Evolutionary conservation across 2,113 vertebrate species (phyloP).

Genomic region (Nematolebias whitei): DNA sequence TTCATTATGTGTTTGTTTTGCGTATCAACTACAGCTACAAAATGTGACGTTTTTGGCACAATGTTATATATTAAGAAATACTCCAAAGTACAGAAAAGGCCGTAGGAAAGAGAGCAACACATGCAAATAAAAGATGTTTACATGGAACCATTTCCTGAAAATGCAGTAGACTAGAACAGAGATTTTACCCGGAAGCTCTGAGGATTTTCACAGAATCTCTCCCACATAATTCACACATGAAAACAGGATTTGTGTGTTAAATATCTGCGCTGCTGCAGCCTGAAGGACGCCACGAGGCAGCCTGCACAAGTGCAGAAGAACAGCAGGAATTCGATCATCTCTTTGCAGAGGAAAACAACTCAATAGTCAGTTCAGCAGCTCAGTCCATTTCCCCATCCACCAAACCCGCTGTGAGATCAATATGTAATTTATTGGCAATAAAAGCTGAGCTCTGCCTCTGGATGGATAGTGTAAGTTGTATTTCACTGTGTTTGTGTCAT

Average conservation of each 20-base stretch:
- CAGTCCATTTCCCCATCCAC: conserved; percentile 25
- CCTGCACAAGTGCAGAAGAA: conserved; percentile 6
- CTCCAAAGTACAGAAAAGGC: too few species aligned
- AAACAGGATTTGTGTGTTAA: conserved; percentile 3
- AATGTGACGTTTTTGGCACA: too few species aligned
- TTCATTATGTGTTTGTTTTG: too few species aligned
- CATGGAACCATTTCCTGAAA: too few species aligned
- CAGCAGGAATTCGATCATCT: conserved; percentile 48
- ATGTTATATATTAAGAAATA: too few species aligned
- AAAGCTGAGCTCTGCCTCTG: conserved; percentile 44
- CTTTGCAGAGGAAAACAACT: conserved; percentile 53
- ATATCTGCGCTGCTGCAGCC: conserved; percentile 3
- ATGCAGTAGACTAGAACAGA: not conserved
- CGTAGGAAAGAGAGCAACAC: too few species aligned
- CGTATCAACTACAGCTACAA: too few species aligned
- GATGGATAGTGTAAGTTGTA: conserved; percentile 34
- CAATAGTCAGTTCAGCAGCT: conserved; percentile 55
- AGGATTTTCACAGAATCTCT: not conserved
- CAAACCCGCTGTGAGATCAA: conserved; percentile 43
- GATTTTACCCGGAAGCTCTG: not conserved
- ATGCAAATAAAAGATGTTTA: too few species aligned
- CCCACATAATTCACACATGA: not conserved
- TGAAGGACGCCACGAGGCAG: conserved; percentile 4
- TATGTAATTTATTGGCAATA: conserved; percentile 67
- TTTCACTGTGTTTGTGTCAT: conserved; percentile 13